Evolutionary conservation across 1,140 invertebrate species (phyloP).

Genomic region (Drosophila neocordata): DNA sequence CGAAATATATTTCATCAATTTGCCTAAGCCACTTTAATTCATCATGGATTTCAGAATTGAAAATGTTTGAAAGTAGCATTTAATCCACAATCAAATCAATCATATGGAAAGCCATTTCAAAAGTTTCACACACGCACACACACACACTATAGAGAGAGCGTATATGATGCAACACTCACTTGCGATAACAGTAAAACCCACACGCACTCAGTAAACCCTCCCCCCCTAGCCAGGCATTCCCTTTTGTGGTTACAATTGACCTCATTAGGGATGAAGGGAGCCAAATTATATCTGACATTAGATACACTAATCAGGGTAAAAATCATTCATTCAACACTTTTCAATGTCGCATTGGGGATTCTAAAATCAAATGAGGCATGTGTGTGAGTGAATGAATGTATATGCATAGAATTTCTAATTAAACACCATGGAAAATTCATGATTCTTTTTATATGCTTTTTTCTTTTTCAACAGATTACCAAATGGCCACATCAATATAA

Average conservation of each 20-base stretch:
- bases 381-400: neutral
- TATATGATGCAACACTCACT: slow-evolving; percentile 6
- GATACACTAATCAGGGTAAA: slow-evolving; percentile 19
- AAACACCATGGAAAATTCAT: slow-evolving; percentile 15
- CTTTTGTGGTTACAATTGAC: slow-evolving; percentile 48
- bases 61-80: neutral
- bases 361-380: slow-evolving; percentile 41
- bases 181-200: slow-evolving; percentile 2
- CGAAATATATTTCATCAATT: neutral
- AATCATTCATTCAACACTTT: slow-evolving; percentile 33
- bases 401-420: slow-evolving; percentile 32
- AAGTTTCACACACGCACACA: slow-evolving; percentile 3
- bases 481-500: slow-evolving; percentile 82
- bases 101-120: slow-evolving; percentile 10
- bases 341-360: slow-evolving; percentile 41
- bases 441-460: slow-evolving; percentile 8
- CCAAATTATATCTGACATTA: slow-evolving; percentile 33
- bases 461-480: slow-evolving; percentile 55
- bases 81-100: slow-evolving; percentile 13
- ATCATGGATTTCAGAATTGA: neutral
- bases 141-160: no score
- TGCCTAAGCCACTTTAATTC: neutral
- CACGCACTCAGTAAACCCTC: neutral
- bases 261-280: slow-evolving; percentile 35
- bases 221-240: neutral